phyloP scores from a whole-genome alignment of 2,113 vertebrate genomes.

The Dendrocopos noguchii region DNA sequence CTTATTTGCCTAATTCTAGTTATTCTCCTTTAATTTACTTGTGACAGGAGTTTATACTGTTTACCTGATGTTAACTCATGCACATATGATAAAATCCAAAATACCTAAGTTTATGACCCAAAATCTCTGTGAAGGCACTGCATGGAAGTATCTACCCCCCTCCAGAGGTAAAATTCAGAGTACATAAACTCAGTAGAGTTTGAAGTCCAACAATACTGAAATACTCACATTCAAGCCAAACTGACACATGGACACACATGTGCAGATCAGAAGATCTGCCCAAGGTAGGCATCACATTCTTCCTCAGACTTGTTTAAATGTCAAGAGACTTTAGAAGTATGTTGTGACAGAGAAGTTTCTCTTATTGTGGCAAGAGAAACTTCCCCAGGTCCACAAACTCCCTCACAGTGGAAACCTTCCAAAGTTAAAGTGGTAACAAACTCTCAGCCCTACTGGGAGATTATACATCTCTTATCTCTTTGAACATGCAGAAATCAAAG shows the following conservation, averaged over 20 bases:
- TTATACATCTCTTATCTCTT: not conserved
- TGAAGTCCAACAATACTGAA: not conserved
- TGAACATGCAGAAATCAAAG: not conserved
- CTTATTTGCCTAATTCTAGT: not conserved
- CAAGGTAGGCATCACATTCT: not conserved
- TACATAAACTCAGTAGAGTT: not conserved
- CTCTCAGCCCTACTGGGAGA: not conserved
- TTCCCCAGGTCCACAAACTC: not conserved
- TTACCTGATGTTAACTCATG: not conserved
- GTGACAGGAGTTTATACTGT: not conserved
- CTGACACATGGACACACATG: not conserved
- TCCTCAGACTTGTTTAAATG: not conserved
- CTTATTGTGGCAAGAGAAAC: no score
- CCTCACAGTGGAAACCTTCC: not conserved
- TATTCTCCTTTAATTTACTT: not conserved
- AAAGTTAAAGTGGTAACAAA: not conserved
- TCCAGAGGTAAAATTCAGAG: not conserved
- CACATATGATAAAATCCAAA: not conserved
- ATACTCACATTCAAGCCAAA: not conserved
- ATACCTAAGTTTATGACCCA: not conserved
- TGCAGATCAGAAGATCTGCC: not conserved
- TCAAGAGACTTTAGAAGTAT: accelerated
- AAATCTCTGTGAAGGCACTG: not conserved
- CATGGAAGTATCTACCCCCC: not conserved
- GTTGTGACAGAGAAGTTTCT: no score